phyloP scores from a whole-genome alignment of 2,888 invertebrate species.

The Abscondita cerata region DNA sequence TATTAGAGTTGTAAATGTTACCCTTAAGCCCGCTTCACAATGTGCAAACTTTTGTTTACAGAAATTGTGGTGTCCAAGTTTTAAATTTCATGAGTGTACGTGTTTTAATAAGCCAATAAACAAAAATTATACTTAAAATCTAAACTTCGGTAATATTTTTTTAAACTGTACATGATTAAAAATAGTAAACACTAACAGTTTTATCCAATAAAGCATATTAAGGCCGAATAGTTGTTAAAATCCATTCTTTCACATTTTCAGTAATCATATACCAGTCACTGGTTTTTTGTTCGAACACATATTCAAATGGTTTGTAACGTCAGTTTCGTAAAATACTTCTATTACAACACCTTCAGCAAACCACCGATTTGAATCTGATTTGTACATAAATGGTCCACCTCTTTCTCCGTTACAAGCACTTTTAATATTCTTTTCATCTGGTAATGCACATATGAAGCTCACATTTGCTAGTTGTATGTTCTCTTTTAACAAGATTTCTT shows the following conservation, averaged over 20 bases:
- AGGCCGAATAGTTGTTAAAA: not conserved
- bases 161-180: no score
- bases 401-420: constrained; percentile 21
- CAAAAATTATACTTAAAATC: no score
- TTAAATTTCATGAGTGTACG: no score
- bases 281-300: constrained; percentile 1
- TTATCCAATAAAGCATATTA: no score
- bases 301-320: not conserved
- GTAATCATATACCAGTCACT: constrained; percentile 8
- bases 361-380: constrained; percentile 15
- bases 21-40: no score
- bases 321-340: not conserved
- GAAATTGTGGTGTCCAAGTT: no score
- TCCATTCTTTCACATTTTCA: constrained; percentile 1
- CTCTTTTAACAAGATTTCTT: not conserved
- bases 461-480: constrained; percentile 16
- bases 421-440: constrained; percentile 4
- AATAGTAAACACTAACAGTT: no score
- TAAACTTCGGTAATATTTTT: no score
- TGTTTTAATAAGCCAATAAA: no score
- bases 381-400: constrained; percentile 26
- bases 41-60: no score
- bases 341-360: constrained; percentile 14
- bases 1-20: no score
- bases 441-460: constrained; percentile 5